Base-by-base conservation (phyloP, 2,113 vertebrate species). In the Malurus alboscapulatus region DNA sequence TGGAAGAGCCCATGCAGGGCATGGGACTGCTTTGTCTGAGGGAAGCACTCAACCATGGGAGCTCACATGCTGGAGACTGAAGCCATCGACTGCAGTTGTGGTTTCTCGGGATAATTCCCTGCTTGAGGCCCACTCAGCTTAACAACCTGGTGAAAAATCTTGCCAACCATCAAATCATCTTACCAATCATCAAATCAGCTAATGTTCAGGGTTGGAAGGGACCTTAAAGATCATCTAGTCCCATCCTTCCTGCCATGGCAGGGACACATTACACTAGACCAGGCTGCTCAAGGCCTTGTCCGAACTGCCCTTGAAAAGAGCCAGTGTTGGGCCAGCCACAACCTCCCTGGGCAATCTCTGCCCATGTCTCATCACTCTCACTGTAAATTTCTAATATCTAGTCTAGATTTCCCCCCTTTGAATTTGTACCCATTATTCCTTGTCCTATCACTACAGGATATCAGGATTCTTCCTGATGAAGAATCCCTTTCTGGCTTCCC, bases 1-100 rank as follows among this genome's bases (percentile, higher is more conserved):
- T 24, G 0, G 1, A 47, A 80, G 17, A 65, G 7, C 21, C 15
- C 7, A 5, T 19, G 2, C 63, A 4, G 21, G 14, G 27, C 15
- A 45, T 32, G 32, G 32, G 11, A 44, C 25, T 45, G 18, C 21
- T 59, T 47, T 79, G 34, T 54, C 1, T 0, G 18, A 29, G 27
- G 34, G 44, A 19, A 65, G 18, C 0, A 1, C 11, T 72, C 36
- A 45, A 14, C 24, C 1, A 2, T 36, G 54, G 20, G 18, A 84
- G 77, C 34, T 59, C 55, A 57, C 19, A 30, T 57, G 36, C 16
- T 1, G 1, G 42, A 25, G n/a, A 40, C 38, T 1, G 1, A 67
- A 66, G 36, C 25, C 40, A 19, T 76, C 58, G 77, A 54, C 36
- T 51, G 75, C 36, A 57, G 58, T 72, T 27, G 22, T 61, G 32